Evolutionary conservation across 1,140 invertebrate species (phyloP).

Genomic region (Diorhabda sublineata): DNA sequence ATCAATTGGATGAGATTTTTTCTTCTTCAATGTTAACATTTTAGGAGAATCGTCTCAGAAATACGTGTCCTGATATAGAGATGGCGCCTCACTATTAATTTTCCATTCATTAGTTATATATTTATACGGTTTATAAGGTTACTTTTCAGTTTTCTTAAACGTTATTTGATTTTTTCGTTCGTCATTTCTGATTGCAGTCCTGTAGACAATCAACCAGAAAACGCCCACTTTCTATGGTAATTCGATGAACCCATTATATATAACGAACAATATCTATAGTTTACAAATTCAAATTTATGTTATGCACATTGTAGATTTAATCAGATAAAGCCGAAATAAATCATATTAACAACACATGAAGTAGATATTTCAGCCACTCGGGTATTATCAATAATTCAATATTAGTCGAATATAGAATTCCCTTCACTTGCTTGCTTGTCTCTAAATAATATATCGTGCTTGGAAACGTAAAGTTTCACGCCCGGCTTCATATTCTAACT

Average conservation of each 20-base stretch:
- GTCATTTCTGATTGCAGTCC: constrained; percentile 17
- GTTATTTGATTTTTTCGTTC: too few species aligned
- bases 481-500: neutral
- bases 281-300: neutral
- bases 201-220: constrained; percentile 26
- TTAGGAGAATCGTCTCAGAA: too few species aligned
- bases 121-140: too few species aligned
- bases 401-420: neutral
- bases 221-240: neutral
- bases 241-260: neutral
- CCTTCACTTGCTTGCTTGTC: neutral
- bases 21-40: too few species aligned
- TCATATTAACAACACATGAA: neutral
- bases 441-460: constrained; percentile 1
- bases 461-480: neutral
- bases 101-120: too few species aligned
- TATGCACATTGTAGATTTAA: neutral
- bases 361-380: neutral
- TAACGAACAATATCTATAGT: neutral
- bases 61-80: too few species aligned
- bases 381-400: constrained; percentile 2
- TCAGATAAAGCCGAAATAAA: constrained; percentile 1
- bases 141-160: too few species aligned
- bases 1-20: too few species aligned
- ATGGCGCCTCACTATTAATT: too few species aligned